Conservation (phyloP, 1,140 invertebrate species). For the Platyura marginata region DNA sequence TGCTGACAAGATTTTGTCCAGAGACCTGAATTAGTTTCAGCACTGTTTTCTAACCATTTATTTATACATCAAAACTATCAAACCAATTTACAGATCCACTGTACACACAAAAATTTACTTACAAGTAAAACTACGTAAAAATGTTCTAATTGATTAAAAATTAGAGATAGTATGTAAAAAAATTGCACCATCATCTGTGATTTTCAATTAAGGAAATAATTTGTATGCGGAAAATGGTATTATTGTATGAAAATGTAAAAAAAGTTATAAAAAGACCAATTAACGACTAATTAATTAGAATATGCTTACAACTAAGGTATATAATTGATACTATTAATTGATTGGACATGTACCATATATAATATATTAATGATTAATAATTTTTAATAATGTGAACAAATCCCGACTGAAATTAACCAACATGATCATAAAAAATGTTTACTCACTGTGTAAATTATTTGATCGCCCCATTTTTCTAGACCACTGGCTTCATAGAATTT, state of each 20-base stretch:
- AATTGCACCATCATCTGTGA: constrained; percentile 4
- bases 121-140: too few species aligned
- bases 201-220: constrained; percentile 4
- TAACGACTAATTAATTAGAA: neutral
- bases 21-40: too few species aligned
- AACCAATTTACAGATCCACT: too few species aligned
- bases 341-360: neutral
- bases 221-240: neutral
- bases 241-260: neutral
- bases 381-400: neutral
- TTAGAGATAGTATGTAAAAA: constrained; percentile 2
- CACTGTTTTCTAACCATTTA: too few species aligned
- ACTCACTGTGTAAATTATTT: constrained; percentile 44
- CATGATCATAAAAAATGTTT: constrained; percentile 5
- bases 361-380: neutral
- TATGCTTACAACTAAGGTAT: neutral
- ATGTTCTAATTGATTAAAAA: too few species aligned
- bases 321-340: neutral
- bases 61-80: too few species aligned
- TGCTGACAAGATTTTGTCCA: too few species aligned
- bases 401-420: constrained; percentile 4
- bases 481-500: constrained; percentile 41
- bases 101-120: too few species aligned
- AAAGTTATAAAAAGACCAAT: neutral
- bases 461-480: constrained; percentile 52